Percentiles rank a stretch among this genome's conserved stretches.
Conservation (phyloP, 2,113 vertebrate genomes). For the Psittacara wagleri region DNA sequence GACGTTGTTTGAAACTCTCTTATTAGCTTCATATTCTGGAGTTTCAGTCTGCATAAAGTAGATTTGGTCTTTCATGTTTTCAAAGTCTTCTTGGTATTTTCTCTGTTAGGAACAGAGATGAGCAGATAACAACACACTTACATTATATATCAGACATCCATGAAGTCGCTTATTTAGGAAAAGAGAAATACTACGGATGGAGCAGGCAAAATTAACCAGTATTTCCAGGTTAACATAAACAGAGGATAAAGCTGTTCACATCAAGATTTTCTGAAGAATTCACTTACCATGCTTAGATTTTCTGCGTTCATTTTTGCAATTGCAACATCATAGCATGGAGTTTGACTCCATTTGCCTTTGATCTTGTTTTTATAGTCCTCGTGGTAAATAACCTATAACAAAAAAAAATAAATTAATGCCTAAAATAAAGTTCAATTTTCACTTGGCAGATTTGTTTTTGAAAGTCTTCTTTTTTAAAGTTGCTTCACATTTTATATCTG, state of each 20-base stretch:
- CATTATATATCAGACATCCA: background rate
- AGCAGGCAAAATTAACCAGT: background rate
- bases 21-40: conserved; percentile 88
- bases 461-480: background rate
- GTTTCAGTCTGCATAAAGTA: conserved; percentile 98
- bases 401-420: background rate
- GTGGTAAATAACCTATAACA: conserved; percentile 86
- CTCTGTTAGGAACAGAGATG: conserved; percentile 73
- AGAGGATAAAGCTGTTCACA: background rate
- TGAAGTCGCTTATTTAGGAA: background rate
- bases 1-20: conserved; percentile 79
- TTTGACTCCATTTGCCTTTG: conserved; percentile 96
- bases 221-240: background rate
- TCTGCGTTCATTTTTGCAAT: conserved; percentile 88
- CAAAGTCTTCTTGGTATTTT: conserved; percentile 89
- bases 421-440: background rate
- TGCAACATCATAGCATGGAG: conserved; percentile 93
- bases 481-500: background rate
- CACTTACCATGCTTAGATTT: conserved; percentile 88
- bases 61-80: conserved; percentile 92
- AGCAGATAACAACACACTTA: background rate
- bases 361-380: conserved; percentile 92
- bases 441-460: background rate
- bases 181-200: background rate
- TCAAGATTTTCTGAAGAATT: background rate